Percentiles rank a stretch among this genome's conserved stretches.
Evolutionary conservation across 2,113 vertebrate genomes (phyloP).

Genomic region (Dasyornis broadbenti): DNA sequence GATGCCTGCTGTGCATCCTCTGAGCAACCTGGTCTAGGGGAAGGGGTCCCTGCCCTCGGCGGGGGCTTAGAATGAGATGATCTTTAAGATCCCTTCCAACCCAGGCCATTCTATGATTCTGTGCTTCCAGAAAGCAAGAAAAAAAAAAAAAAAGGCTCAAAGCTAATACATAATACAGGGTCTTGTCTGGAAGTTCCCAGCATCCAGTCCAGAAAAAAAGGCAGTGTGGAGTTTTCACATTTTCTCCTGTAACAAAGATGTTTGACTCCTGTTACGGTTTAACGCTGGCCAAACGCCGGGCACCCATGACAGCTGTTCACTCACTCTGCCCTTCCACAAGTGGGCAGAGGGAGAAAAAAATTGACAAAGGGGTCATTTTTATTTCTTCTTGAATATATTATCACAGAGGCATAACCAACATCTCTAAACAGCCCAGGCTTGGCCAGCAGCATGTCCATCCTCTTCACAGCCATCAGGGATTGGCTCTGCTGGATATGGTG

Average conservation of each 20-base stretch:
- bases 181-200: not conserved
- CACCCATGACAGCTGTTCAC: too few relatives aligned
- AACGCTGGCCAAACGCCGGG: too few relatives aligned
- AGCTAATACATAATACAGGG: not conserved
- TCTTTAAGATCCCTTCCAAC: not conserved
- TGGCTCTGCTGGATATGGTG: too few relatives aligned
- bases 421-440: too few relatives aligned
- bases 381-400: too few relatives aligned
- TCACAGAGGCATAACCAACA: too few relatives aligned
- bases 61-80: not conserved
- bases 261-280: not conserved
- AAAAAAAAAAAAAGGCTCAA: not conserved
- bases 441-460: too few relatives aligned
- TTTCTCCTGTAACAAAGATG: not conserved
- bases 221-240: not conserved
- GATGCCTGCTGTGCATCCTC: not conserved
- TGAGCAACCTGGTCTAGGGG: not conserved
- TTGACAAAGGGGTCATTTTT: too few relatives aligned
- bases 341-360: too few relatives aligned
- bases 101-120: not conserved
- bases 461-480: too few relatives aligned
- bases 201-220: not conserved
- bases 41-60: not conserved
- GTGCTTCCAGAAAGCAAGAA: not conserved
- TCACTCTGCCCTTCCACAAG: too few relatives aligned